Evolutionary conservation across 2,797 vertebrate species (phyloP).

Genomic region (Rhinophrynus dorsalis): DNA sequence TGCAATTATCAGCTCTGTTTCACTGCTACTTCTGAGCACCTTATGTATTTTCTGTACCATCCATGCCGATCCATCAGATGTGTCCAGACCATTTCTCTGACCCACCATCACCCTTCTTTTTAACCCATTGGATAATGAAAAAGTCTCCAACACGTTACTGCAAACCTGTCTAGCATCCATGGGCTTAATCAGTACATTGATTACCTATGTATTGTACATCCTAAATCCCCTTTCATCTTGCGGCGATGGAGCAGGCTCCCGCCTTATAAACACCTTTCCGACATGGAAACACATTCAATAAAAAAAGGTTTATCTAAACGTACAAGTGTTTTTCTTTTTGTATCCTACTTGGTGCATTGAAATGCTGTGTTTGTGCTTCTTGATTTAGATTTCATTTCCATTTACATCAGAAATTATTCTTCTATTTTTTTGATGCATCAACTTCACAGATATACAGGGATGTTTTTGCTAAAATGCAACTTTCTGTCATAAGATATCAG

Average conservation of each 20-base stretch:
- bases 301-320: slow-evolving; percentile 29
- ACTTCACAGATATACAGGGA: too few species aligned
- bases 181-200: slow-evolving; percentile 1
- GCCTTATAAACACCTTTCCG: slow-evolving; percentile 42
- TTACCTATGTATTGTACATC: slow-evolving; percentile 20
- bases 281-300: slow-evolving; percentile 47
- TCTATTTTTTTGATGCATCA: too few species aligned
- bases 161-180: background rate
- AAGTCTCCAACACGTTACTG: background rate
- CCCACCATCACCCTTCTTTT: background rate
- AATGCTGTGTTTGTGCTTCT: slow-evolving; percentile 18
- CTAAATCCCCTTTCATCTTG: slow-evolving; percentile 10
- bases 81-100: too few species aligned
- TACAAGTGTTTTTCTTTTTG: slow-evolving; percentile 1
- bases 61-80: too few species aligned
- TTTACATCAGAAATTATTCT: slow-evolving; percentile 16
- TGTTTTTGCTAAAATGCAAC: too few species aligned
- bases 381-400: slow-evolving; percentile 2
- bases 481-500: too few species aligned
- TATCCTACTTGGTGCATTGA: slow-evolving; percentile 10
- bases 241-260: slow-evolving; percentile 47
- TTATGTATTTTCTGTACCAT: too few species aligned
- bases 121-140: too few species aligned
- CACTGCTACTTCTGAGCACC: too few species aligned
- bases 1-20: too few species aligned